Base-by-base conservation (phyloP, 2,797 vertebrate genomes). In the Neosalanx taihuensis region DNA sequence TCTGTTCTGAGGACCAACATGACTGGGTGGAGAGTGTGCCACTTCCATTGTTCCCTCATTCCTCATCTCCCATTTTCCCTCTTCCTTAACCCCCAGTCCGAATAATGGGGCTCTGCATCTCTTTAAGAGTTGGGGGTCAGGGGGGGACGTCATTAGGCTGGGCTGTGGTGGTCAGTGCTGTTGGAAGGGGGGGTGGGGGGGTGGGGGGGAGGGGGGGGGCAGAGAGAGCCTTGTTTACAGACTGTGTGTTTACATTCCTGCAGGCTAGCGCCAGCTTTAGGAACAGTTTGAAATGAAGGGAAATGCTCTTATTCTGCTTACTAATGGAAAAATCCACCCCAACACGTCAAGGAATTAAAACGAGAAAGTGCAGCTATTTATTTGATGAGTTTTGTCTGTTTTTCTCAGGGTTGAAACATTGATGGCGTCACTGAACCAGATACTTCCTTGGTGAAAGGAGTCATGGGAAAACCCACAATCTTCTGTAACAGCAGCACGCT, bases 211-310 rank as follows among this genome's bases (percentile, higher is more conserved):
- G 23, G 23, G 23, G 23, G 23, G 23, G 23, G 23, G 33, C 70
- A 68, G 78, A 89, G 86, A 81, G 87, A 86, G 83, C 85, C 88
- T 87, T 93, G 92, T 94, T 94, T 94, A 94, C 91, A 92, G 91
- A 91, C 89, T 86, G 86, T 71, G 76, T 93, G 92, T 94, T 93
- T 94, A 94, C 92, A 94, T 93, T 93, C 91, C 92, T 90, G 86
- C 85, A 89, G 89, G 88, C 86, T 77, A 91, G 90, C 80, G 80
- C 87, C 87, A 89, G 89, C 89, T 90, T 92, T 87, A 89, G 89
- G 89, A 86, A 86, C 90, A 89, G 89, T 86, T 90, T 85, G 85
- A 88, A 89, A 89, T 92, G 86, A 91, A 92, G 91, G 91, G 91
- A 94, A 92, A 92, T 90, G 89, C 90, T 92, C 86, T 90, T 91